Percentiles rank a stretch among this genome's conserved stretches.
Conservation (phyloP, 2,888 invertebrate genomes). For the Ophion slaviceki region DNA sequence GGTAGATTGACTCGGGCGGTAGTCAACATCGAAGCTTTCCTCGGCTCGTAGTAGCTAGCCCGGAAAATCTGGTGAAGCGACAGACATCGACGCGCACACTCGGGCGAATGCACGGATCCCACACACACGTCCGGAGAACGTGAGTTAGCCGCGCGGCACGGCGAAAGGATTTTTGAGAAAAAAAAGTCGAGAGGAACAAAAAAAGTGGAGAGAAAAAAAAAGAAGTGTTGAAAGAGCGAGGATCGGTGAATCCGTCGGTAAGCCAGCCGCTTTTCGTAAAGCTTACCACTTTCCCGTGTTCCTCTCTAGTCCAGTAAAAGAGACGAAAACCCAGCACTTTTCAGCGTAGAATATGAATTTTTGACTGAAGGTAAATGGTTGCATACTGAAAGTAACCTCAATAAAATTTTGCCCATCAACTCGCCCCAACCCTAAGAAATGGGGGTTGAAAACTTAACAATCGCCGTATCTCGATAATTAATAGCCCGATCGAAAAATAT, state of each 20-base stretch:
- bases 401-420: too few relatives aligned
- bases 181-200: constrained; percentile 9
- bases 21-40: constrained; percentile 45
- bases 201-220: constrained; percentile 3
- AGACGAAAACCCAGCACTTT: too few relatives aligned
- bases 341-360: too few relatives aligned
- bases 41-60: constrained; percentile 27
- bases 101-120: not conserved
- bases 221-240: constrained; percentile 55
- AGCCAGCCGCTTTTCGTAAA: constrained; percentile 61
- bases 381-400: too few relatives aligned
- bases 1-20: constrained; percentile 44
- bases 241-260: constrained; percentile 62
- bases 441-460: too few relatives aligned
- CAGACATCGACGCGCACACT: constrained; percentile 23
- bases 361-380: too few relatives aligned
- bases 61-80: constrained; percentile 49
- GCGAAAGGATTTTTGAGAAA: constrained; percentile 10
- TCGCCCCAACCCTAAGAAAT: too few relatives aligned
- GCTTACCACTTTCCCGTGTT: constrained; percentile 43
- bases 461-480: too few relatives aligned
- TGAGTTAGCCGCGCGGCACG: constrained; percentile 27
- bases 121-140: not conserved
- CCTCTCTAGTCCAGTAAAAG: not conserved
- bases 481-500: too few relatives aligned